Percentiles rank a stretch among this genome's conserved stretches.
Conservation (phyloP, 2,888 invertebrate species). For the Mythimna vitellina region DNA sequence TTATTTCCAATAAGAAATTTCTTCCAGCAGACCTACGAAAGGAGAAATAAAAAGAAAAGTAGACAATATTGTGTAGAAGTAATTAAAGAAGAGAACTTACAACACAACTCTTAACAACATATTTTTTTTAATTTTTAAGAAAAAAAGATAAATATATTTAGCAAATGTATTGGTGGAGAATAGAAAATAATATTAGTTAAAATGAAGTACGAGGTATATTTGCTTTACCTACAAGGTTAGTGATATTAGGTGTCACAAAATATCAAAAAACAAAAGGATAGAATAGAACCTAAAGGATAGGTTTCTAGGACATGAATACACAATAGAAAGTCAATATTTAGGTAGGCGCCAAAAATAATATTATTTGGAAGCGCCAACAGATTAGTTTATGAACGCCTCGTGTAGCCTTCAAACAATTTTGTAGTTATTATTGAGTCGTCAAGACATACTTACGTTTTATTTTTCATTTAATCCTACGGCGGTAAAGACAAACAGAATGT, state of each 20-base stretch:
- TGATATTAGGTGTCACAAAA: not conserved
- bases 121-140: not conserved
- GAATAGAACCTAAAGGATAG: not conserved
- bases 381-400: slow-evolving; percentile 9
- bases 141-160: not conserved
- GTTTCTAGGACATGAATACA: not conserved
- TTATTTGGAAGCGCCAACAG: not conserved
- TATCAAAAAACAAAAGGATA: slow-evolving; percentile 6
- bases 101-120: too few species aligned
- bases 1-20: too few species aligned
- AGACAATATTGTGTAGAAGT: too few species aligned
- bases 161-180: not conserved
- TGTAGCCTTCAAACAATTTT: slow-evolving; percentile 6
- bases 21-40: too few species aligned
- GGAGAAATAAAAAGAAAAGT: too few species aligned
- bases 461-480: slow-evolving; percentile 1
- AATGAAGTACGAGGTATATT: not conserved
- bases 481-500: slow-evolving; percentile 9
- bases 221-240: not conserved
- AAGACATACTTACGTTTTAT: not conserved
- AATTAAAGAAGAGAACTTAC: too few species aligned
- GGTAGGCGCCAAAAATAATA: slow-evolving; percentile 12
- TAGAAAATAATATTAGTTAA: too few species aligned
- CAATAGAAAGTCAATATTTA: slow-evolving; percentile 4
- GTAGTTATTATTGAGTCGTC: slow-evolving; percentile 6